Evolutionary conservation across 2,113 vertebrate species (phyloP).

Genomic region (Notothenia coriiceps): DNA sequence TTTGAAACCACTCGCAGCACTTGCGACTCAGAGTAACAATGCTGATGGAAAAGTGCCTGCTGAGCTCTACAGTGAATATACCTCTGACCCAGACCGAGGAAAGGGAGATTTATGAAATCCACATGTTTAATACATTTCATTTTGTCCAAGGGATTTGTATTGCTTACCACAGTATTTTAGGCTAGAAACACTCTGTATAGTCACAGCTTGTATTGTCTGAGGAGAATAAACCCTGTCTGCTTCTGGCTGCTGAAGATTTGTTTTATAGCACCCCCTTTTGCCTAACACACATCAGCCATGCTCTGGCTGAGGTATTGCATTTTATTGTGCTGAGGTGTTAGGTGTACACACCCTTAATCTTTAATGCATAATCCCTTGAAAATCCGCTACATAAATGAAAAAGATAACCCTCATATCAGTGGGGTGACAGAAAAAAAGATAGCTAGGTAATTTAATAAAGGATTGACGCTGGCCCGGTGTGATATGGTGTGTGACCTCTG

Average conservation of each 20-base stretch:
- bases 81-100: constrained; percentile 79
- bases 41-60: constrained; percentile 70
- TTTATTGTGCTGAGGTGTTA: constrained; percentile 75
- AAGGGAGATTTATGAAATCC: constrained; percentile 85
- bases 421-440: constrained; percentile 78
- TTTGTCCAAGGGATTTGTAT: constrained; percentile 85
- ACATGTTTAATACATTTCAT: constrained; percentile 89
- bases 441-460: constrained; percentile 81
- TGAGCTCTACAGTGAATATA: constrained; percentile 79
- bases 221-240: constrained; percentile 77
- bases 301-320: constrained; percentile 68
- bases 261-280: constrained; percentile 66
- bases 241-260: constrained; percentile 75
- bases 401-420: constrained; percentile 77
- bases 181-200: constrained; percentile 75
- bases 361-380: constrained; percentile 81
- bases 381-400: constrained; percentile 79
- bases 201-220: constrained; percentile 80
- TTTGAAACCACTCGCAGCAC: constrained; percentile 76
- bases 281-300: constrained; percentile 64
- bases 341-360: constrained; percentile 76
- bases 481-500: constrained; percentile 74
- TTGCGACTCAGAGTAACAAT: constrained; percentile 72
- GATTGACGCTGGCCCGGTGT: constrained; percentile 72
- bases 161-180: constrained; percentile 82